Conservation (phyloP, 2,113 vertebrate genomes). For the Cryptotis parvus region DNA sequence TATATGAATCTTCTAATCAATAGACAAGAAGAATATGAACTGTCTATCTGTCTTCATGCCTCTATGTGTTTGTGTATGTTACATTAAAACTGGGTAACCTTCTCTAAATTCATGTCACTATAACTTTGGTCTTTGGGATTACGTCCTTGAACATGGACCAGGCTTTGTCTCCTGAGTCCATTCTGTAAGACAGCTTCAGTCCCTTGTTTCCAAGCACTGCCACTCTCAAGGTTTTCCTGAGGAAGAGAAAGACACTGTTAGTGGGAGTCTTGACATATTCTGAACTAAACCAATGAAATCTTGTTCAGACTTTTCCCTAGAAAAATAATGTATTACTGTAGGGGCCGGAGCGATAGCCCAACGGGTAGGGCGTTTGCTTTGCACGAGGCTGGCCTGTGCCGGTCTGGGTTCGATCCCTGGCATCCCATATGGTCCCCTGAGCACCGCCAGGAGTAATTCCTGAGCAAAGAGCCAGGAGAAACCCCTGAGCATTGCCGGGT, state of each 20-base stretch:
- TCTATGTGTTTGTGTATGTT: not conserved
- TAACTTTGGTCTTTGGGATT: conserved; percentile 84
- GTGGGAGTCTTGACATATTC: not conserved
- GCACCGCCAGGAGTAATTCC: too few species aligned
- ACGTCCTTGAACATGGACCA: conserved; percentile 66
- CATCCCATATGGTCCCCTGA: too few species aligned
- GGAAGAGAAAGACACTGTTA: conserved; percentile 53
- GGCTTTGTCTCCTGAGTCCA: conserved; percentile 65
- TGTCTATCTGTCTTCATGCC: not conserved
- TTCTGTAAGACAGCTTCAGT: conserved; percentile 72
- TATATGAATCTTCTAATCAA: not conserved
- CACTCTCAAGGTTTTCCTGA: conserved; percentile 79
- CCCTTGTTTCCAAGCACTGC: conserved; percentile 66
- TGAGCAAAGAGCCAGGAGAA: too few species aligned
- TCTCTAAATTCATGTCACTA: conserved; percentile 81
- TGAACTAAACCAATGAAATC: not conserved
- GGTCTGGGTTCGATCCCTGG: too few species aligned
- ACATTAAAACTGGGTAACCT: conserved; percentile 83
- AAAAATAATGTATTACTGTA: not conserved
- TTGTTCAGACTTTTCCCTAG: not conserved
- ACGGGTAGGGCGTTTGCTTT: too few species aligned
- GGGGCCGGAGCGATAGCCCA: too few species aligned
- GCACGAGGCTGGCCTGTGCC: too few species aligned
- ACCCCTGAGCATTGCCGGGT: too few species aligned
- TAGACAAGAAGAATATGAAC: not conserved